Conservation (phyloP, 2,797 vertebrate species). For the Eurystomus glaucurus region DNA sequence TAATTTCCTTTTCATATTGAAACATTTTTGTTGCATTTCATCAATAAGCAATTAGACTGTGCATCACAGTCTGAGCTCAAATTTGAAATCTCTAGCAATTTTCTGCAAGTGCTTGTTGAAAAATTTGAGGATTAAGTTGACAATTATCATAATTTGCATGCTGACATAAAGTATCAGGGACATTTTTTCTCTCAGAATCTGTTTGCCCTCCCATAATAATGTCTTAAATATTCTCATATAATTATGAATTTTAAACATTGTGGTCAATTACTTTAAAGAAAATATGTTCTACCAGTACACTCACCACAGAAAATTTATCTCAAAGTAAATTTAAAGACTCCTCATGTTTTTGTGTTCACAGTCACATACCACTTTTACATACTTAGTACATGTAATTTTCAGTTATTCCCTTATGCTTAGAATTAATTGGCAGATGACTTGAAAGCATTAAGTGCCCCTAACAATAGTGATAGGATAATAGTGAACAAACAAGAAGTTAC, state of each 20-base stretch:
- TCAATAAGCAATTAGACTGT: constrained; percentile 16
- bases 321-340: neutral
- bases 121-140: constrained; percentile 35
- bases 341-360: neutral
- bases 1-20: constrained; percentile 8
- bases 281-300: neutral
- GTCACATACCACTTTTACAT: accelerated
- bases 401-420: neutral
- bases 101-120: constrained; percentile 58
- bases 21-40: neutral
- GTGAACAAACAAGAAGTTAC: neutral
- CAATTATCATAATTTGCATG: constrained; percentile 21
- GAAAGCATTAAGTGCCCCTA: neutral
- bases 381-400: neutral
- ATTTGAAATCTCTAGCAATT: constrained; percentile 36
- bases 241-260: neutral
- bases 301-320: neutral
- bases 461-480: neutral
- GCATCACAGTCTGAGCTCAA: constrained; percentile 53
- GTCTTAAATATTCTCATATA: neutral
- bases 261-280: neutral
- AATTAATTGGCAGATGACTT: neutral
- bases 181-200: neutral
- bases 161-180: neutral
- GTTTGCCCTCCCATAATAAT: neutral